phyloP scores from a whole-genome alignment of 2,888 invertebrate genomes.

The Autographa gamma region DNA sequence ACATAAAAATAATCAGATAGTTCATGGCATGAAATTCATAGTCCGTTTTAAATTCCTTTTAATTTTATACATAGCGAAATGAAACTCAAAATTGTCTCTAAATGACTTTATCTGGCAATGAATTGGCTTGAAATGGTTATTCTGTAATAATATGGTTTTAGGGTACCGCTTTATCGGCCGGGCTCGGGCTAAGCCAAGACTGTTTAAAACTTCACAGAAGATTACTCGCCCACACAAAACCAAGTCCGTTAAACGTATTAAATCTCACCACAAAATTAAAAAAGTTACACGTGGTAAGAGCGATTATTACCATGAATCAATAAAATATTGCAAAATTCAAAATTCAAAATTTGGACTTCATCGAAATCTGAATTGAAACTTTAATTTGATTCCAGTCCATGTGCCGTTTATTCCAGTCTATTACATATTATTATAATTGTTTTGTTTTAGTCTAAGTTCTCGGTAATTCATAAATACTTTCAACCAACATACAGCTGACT shows the following conservation, averaged over 20 bases:
- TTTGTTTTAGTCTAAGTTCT: too few species aligned
- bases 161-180: slow-evolving; percentile 17
- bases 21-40: too few species aligned
- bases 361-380: too few species aligned
- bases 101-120: background rate
- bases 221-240: background rate
- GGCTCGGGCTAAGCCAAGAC: slow-evolving; percentile 11
- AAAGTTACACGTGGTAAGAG: slow-evolving; percentile 39
- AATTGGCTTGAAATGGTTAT: slow-evolving; percentile 4
- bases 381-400: too few species aligned
- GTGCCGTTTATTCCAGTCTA: too few species aligned
- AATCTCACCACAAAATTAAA: slow-evolving; percentile 12
- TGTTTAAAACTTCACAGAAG: background rate
- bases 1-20: too few species aligned
- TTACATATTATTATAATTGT: too few species aligned
- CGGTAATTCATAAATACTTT: background rate
- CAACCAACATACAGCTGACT: background rate
- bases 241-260: slow-evolving; percentile 14
- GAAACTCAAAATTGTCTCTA: background rate
- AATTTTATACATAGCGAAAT: too few species aligned
- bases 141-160: slow-evolving; percentile 30
- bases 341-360: background rate
- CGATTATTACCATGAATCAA: slow-evolving; percentile 24
- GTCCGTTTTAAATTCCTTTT: too few species aligned
- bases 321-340: background rate